A percentile compares a stretch with the other conserved stretches of the same genome.
These are phyloP conservation scores for Aurelia sp. DNA, from an alignment of 30 jellyfish, hydroid and myxozoan genomes.

Conservation along the genomic window DNA sequence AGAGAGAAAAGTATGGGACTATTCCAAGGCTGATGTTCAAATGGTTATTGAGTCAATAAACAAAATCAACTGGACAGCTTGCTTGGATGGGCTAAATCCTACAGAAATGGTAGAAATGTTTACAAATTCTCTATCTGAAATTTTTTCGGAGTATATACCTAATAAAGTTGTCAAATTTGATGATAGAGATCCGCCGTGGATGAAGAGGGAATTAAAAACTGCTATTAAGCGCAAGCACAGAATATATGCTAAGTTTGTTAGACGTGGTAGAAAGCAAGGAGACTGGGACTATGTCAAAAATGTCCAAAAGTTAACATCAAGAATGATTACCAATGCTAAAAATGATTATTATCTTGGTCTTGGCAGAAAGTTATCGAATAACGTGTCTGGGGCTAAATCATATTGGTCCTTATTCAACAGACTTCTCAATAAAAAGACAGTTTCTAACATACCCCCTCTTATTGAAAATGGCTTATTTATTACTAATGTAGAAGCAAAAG, in stretches of 20 bases:
- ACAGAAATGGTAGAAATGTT: slow-evolving; percentile 48
- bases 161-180: slow-evolving; percentile 55
- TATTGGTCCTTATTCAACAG: slow-evolving; percentile 66
- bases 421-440: slow-evolving; percentile 40
- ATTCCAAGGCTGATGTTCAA: slow-evolving; percentile 37
- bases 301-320: not conserved
- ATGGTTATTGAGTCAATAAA: slow-evolving; percentile 24
- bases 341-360: slow-evolving; percentile 12
- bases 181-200: slow-evolving; percentile 67
- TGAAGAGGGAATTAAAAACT: slow-evolving; percentile 59
- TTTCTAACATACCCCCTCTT: slow-evolving; percentile 47
- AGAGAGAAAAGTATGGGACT: slow-evolving; percentile 40
- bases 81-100: slow-evolving; percentile 36
- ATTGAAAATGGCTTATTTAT: not conserved
- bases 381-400: slow-evolving; percentile 48
- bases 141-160: slow-evolving; percentile 33
- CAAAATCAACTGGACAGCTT: slow-evolving; percentile 30
- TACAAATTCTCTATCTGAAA: slow-evolving; percentile 31
- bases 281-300: slow-evolving; percentile 42
- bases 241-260: too few species aligned
- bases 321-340: slow-evolving; percentile 4
- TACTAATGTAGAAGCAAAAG: too few species aligned
- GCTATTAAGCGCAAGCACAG: slow-evolving; percentile 45
- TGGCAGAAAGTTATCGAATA: slow-evolving; percentile 56
- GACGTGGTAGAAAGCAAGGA: too few species aligned